Conservation (phyloP, 2,888 invertebrate genomes). For the Drosophila peninsularis region DNA sequence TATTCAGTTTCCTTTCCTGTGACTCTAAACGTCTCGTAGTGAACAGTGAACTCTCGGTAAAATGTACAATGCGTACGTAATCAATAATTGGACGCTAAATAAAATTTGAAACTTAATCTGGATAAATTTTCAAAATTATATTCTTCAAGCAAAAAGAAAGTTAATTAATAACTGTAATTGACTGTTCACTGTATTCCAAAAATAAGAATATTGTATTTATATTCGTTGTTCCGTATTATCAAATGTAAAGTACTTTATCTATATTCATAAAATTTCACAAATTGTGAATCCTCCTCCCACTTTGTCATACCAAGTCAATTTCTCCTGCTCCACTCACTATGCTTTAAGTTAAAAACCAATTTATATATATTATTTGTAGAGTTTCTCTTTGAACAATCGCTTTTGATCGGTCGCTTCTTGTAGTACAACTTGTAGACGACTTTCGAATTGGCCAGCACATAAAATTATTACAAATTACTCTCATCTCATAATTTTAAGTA, state of each 20-base stretch:
- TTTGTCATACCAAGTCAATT: background rate
- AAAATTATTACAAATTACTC: background rate
- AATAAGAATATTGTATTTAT: slow-evolving; percentile 2
- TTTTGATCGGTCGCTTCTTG: slow-evolving; percentile 22
- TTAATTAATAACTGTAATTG: slow-evolving; percentile 18
- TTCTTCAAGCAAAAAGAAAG: background rate
- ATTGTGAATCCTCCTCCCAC: background rate
- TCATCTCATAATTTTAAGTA: slow-evolving; percentile 21
- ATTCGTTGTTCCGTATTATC: slow-evolving; percentile 10
- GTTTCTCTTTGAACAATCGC: slow-evolving; percentile 15
- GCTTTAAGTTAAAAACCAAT: slow-evolving; percentile 16
- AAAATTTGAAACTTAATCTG: background rate
- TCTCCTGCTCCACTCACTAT: slow-evolving; percentile 10
- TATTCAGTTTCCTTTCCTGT: slow-evolving; percentile 5
- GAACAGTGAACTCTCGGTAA: slow-evolving; percentile 34
- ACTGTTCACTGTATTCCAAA: slow-evolving; percentile 12
- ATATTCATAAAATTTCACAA: background rate
- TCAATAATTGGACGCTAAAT: background rate
- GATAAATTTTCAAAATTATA: background rate
- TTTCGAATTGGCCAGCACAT: slow-evolving; percentile 9
- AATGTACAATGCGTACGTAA: background rate
- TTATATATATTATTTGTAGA: slow-evolving; percentile 12
- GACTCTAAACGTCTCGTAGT: slow-evolving; percentile 8
- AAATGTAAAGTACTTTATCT: background rate
- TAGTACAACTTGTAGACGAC: slow-evolving; percentile 21